A percentile compares a stretch with the other conserved stretches of the same genome.
Conservation (phyloP, 2,113 vertebrate species). For the Corythaixoides concolor region DNA sequence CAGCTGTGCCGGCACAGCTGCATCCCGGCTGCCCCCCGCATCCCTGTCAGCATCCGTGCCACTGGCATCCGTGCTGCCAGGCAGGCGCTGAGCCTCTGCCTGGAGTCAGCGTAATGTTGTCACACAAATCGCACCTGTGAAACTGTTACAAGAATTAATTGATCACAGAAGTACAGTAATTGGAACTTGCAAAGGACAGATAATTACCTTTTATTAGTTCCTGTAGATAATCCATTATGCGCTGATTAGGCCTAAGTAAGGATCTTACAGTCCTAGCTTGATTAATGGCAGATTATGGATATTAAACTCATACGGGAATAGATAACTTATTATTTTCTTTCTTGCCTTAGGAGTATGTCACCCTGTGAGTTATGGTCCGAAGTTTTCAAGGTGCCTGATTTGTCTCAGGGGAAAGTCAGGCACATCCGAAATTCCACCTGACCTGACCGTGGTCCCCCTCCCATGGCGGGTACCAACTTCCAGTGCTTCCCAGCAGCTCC, state of each 20-base stretch:
- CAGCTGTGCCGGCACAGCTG: neutral
- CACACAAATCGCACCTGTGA: slow-evolving; percentile 46
- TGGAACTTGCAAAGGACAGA: slow-evolving; percentile 67
- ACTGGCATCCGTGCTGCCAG: neutral
- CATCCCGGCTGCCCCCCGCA: neutral
- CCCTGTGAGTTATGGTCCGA: neutral
- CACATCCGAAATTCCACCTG: neutral
- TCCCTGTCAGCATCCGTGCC: neutral
- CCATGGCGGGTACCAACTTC: neutral
- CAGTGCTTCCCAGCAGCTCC: accelerated
- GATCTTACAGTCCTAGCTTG: slow-evolving; percentile 41
- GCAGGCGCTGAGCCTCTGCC: neutral
- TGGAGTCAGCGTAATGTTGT: neutral
- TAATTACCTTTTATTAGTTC: slow-evolving; percentile 72
- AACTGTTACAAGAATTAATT: slow-evolving; percentile 58
- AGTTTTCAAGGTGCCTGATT: neutral
- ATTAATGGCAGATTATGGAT: slow-evolving; percentile 62
- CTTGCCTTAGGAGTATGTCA: neutral
- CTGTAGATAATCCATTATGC: slow-evolving; percentile 68
- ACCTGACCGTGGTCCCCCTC: neutral
- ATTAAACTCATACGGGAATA: slow-evolving; percentile 35
- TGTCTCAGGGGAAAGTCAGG: neutral
- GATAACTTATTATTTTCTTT: slow-evolving; percentile 20
- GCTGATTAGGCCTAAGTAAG: slow-evolving; percentile 59
- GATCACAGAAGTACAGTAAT: slow-evolving; percentile 64